A percentile compares a stretch with the other conserved stretches of the same genome.
Conservation (phyloP, 2,888 invertebrate genomes). For the Fragum fragum region DNA sequence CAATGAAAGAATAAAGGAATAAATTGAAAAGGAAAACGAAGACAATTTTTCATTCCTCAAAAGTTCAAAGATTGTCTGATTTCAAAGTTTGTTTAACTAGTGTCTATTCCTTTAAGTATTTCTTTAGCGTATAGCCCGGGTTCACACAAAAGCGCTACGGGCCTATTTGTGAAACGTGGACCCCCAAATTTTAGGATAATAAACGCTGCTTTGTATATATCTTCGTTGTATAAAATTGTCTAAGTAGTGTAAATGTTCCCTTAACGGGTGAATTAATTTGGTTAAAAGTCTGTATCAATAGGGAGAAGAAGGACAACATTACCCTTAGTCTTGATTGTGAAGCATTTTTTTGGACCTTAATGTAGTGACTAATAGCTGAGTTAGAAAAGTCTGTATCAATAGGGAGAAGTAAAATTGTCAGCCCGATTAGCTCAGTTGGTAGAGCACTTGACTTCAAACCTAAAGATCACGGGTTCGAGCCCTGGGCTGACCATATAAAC, state of each 20-base stretch:
- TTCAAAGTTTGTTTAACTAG: slow-evolving; percentile 24
- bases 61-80: slow-evolving; percentile 5
- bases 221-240: slow-evolving; percentile 42
- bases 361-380: no score
- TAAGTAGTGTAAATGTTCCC: slow-evolving; percentile 33
- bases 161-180: slow-evolving; percentile 40
- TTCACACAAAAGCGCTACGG: slow-evolving; percentile 30
- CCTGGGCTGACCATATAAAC: no score
- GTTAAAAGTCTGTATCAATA: slow-evolving; percentile 54
- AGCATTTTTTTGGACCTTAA: no score
- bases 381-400: no score
- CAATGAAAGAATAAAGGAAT: no score
- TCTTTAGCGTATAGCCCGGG: neutral
- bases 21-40: no score
- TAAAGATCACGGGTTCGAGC: no score
- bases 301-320: slow-evolving; percentile 1
- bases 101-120: neutral
- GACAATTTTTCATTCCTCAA: neutral
- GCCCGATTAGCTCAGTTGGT: no score
- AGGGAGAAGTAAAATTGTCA: no score
- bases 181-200: slow-evolving; percentile 59
- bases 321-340: no score
- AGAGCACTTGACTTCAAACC: no score
- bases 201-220: slow-evolving; percentile 44
- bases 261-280: slow-evolving; percentile 38